These are phyloP conservation scores for Spisula subtruncata DNA, from an alignment of 2,888 invertebrate species.

Conservation along the genomic window DNA sequence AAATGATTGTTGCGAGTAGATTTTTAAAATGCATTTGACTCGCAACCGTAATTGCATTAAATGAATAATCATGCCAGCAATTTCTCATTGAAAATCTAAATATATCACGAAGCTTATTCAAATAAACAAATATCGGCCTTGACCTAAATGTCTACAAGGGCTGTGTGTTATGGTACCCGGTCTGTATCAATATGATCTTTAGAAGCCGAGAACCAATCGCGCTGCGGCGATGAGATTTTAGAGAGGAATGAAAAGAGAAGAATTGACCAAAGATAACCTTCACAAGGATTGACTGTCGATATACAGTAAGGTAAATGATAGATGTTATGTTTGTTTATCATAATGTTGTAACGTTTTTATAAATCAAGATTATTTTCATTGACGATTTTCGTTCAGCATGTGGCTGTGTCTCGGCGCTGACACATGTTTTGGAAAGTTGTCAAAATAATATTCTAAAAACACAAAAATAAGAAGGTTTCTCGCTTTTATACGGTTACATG, in stretches of 20 bases:
- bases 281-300: slow-evolving; percentile 40
- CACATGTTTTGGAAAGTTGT: slow-evolving; percentile 72
- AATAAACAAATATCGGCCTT: slow-evolving; percentile 61
- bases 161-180: slow-evolving; percentile 19
- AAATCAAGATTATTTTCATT: slow-evolving; percentile 61
- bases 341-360: neutral
- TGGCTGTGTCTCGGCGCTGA: slow-evolving; percentile 50
- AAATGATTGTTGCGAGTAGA: slow-evolving; percentile 3
- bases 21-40: slow-evolving; percentile 4
- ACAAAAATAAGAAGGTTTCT: neutral
- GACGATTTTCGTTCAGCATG: slow-evolving; percentile 58
- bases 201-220: slow-evolving; percentile 45
- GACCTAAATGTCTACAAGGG: slow-evolving; percentile 59
- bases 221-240: slow-evolving; percentile 30
- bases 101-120: neutral
- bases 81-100: neutral
- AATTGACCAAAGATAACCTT: slow-evolving; percentile 24
- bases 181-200: neutral
- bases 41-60: neutral
- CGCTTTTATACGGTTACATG: neutral
- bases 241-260: slow-evolving; percentile 27
- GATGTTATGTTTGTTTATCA: slow-evolving; percentile 22
- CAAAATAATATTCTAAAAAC: slow-evolving; percentile 46
- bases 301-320: slow-evolving; percentile 20
- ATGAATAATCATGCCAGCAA: neutral